Conservation (phyloP, 2,797 vertebrate genomes). For the Cynopterus sphinx region DNA sequence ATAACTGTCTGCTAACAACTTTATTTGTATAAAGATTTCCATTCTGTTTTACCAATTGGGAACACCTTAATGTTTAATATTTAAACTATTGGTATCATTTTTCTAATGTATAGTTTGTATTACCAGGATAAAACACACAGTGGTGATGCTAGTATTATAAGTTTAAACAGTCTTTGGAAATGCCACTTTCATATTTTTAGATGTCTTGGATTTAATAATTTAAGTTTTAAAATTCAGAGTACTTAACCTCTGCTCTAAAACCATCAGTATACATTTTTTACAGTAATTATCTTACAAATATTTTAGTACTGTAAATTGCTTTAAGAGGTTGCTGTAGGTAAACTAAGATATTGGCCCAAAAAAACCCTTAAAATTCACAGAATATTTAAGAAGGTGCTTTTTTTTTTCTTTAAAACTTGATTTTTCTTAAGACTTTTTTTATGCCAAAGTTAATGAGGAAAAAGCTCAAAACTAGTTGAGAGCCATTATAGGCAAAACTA, state of each 20-base stretch:
- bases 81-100: conserved; percentile 75
- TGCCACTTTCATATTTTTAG: conserved; percentile 60
- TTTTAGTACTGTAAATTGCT: conserved; percentile 38
- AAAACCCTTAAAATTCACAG: conserved; percentile 42
- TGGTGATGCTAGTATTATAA: conserved; percentile 17
- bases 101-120: conserved; percentile 71
- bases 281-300: conserved; percentile 10
- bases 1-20: not conserved
- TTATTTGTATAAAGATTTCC: conserved; percentile 60
- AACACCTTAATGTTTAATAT: conserved; percentile 75
- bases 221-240: conserved; percentile 51
- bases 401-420: conserved; percentile 53
- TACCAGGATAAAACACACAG: conserved; percentile 35
- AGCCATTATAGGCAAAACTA: not conserved
- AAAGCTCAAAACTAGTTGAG: conserved; percentile 22
- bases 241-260: conserved; percentile 51
- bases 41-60: conserved; percentile 70
- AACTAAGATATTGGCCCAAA: conserved; percentile 60
- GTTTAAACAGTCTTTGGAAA: conserved; percentile 54
- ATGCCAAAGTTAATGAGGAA: conserved; percentile 72
- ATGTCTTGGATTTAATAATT: conserved; percentile 49
- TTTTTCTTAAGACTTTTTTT: conserved; percentile 68
- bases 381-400: conserved; percentile 59
- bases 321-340: conserved; percentile 46
- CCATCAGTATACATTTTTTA: conserved; percentile 16